phyloP scores from a whole-genome alignment of 2,888 invertebrate genomes.

The Drosophila pullipes region DNA sequence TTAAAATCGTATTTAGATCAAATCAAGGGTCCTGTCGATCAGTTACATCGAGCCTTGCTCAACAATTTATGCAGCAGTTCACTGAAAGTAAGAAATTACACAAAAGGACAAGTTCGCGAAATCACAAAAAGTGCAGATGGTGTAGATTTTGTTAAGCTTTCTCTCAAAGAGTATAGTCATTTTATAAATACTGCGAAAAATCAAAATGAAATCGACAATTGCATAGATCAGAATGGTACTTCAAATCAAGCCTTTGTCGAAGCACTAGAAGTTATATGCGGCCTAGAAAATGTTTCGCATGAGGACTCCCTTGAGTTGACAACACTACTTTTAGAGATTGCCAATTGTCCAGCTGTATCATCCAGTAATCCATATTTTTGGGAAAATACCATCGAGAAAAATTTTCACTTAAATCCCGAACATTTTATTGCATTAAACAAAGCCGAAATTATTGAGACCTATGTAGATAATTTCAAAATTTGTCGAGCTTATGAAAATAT shows the following conservation, averaged over 20 bases:
- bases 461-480: constrained; percentile 87
- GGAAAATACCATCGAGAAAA: constrained; percentile 87
- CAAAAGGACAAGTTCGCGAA: constrained; percentile 87
- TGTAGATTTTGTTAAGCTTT: constrained; percentile 87
- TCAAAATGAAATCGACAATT: constrained; percentile 71
- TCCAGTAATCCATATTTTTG: constrained; percentile 88
- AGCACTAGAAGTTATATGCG: constrained; percentile 78
- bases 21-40: constrained; percentile 88
- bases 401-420: constrained; percentile 82
- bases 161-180: constrained; percentile 89
- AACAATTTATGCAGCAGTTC: constrained; percentile 89
- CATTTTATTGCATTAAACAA: constrained; percentile 88
- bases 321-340: constrained; percentile 89
- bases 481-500: constrained; percentile 89
- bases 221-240: constrained; percentile 66
- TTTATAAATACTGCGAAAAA: constrained; percentile 89
- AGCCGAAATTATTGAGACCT: constrained; percentile 87
- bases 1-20: constrained; percentile 89
- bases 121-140: constrained; percentile 88
- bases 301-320: constrained; percentile 88
- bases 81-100: constrained; percentile 88
- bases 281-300: constrained; percentile 69
- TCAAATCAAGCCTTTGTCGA: constrained; percentile 80
- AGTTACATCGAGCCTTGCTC: constrained; percentile 90
- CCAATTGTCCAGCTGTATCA: constrained; percentile 91